These are phyloP conservation scores for Lagria hirta DNA, from an alignment of 2,888 invertebrate genomes.

Conservation along the genomic window DNA sequence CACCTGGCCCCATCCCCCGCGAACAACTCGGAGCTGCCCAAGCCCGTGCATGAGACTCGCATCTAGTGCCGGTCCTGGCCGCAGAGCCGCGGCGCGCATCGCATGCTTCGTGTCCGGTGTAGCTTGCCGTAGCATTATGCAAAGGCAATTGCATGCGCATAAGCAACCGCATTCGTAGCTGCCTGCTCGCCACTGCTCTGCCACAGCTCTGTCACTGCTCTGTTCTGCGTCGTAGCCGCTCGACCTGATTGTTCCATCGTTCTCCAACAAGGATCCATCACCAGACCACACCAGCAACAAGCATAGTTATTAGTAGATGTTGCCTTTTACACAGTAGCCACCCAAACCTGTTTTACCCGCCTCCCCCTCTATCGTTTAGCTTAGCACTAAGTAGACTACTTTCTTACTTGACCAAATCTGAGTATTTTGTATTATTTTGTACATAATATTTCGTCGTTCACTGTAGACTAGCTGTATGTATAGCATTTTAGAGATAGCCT, in stretches of 20 bases:
- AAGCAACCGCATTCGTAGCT: conserved; percentile 11
- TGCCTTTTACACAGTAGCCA: conserved; percentile 31
- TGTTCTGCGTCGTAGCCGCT: conserved; percentile 28
- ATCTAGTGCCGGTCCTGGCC: conserved; percentile 59
- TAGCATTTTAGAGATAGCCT: conserved; percentile 56
- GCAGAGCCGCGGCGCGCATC: conserved; percentile 46
- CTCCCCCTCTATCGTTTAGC: conserved; percentile 43
- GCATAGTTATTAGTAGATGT: conserved; percentile 30
- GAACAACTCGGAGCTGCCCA: conserved; percentile 62
- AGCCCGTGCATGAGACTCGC: conserved; percentile 72
- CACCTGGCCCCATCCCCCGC: conserved; percentile 58
- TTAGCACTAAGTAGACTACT: conserved; percentile 50
- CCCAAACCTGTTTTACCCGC: conserved; percentile 35
- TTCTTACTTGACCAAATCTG: conserved; percentile 48
- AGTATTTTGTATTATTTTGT: conserved; percentile 53
- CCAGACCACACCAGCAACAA: conserved; percentile 12
- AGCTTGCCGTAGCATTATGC: conserved; percentile 26
- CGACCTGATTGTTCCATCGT: conserved; percentile 24
- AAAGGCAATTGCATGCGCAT: too few relatives aligned
- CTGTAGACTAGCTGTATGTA: conserved; percentile 56
- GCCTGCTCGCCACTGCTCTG: conserved; percentile 19
- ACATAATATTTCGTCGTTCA: conserved; percentile 53
- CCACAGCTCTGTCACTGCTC: conserved; percentile 20
- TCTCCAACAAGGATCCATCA: conserved; percentile 19
- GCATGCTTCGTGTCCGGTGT: conserved; percentile 39